Evolutionary conservation across 2,797 vertebrate genomes (phyloP).

Genomic region (Cottoperca gobio): DNA sequence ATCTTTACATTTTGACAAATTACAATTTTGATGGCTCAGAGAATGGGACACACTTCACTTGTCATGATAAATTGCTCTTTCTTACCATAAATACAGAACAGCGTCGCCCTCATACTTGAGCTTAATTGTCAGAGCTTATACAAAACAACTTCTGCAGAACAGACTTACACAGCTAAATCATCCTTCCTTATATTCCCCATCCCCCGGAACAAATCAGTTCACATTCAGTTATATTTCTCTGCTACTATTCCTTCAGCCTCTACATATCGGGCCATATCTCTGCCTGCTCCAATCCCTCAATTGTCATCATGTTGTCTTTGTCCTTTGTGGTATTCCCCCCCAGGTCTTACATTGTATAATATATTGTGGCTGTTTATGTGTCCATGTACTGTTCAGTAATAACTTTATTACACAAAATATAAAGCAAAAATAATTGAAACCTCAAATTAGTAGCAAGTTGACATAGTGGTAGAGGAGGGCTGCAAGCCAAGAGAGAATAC

Average conservation of each 20-base stretch:
- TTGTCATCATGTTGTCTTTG: conserved; percentile 7
- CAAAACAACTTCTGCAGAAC: not conserved
- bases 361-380: no score
- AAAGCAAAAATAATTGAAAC: not conserved
- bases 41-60: not conserved
- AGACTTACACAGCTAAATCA: not conserved
- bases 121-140: not conserved
- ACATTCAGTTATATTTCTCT: not conserved
- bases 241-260: not conserved
- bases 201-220: not conserved
- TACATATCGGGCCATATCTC: not conserved
- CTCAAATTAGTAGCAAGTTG: not conserved
- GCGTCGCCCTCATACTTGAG: not conserved
- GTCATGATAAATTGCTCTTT: not conserved
- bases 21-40: not conserved
- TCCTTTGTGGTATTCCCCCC: not conserved
- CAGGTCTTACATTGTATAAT: no score
- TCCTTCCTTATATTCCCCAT: not conserved
- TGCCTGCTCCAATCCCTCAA: not conserved
- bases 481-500: not conserved
- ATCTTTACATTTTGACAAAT: conserved; percentile 21
- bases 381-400: no score
- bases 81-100: not conserved
- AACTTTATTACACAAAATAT: no score
- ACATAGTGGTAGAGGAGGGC: not conserved